These are phyloP conservation scores for Bembecia ichneumoniformis DNA, from an alignment of 2,888 invertebrate genomes.

Conservation along the genomic window DNA sequence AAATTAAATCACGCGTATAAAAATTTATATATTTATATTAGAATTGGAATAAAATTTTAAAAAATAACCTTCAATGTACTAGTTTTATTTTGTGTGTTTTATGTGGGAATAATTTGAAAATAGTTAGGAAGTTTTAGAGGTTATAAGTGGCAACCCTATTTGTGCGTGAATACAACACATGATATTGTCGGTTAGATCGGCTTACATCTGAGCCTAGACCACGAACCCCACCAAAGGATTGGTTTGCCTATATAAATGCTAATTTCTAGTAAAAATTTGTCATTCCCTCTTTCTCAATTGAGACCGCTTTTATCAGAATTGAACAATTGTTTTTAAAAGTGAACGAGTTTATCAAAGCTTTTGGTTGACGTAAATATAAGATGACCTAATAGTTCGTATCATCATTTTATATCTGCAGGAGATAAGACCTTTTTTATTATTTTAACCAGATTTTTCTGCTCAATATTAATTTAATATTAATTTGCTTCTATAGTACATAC, in stretches of 20 bases:
- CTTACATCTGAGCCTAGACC: slow-evolving; percentile 26
- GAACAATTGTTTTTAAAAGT: no score
- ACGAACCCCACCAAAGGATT: slow-evolving; percentile 10
- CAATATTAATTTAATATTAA: no score
- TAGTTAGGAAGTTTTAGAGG: slow-evolving; percentile 18
- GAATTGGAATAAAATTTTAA: neutral
- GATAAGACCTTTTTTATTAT: no score
- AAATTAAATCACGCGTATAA: neutral
- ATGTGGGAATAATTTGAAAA: slow-evolving; percentile 13
- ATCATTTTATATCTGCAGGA: no score
- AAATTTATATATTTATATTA: neutral
- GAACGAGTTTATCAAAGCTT: no score
- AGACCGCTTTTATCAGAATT: no score
- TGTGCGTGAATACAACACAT: slow-evolving; percentile 6
- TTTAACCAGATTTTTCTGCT: no score
- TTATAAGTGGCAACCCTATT: slow-evolving; percentile 17
- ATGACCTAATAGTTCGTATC: no score
- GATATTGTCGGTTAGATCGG: slow-evolving; percentile 16
- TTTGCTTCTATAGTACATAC: no score
- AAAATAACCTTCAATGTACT: neutral
- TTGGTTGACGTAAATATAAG: no score
- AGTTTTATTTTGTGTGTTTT: neutral
- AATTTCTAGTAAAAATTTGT: no score
- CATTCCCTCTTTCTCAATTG: no score
- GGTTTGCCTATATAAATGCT: neutral